Evolutionary conservation across 53 echinoderm and acorn worm species (phyloP).

Genomic region (Actinopyga echinites): DNA sequence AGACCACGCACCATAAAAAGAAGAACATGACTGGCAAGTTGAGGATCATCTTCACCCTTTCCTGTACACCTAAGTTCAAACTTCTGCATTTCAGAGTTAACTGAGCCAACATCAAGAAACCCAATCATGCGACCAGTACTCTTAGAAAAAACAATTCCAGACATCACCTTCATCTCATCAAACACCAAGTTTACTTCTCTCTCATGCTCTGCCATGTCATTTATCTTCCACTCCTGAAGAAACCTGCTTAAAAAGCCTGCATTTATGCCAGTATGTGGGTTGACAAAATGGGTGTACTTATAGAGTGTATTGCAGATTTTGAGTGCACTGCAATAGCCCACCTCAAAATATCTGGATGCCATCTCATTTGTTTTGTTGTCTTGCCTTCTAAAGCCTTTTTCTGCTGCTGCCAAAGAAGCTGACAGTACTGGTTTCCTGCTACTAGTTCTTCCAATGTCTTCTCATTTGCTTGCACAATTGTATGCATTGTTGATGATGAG

Average conservation of each 20-base stretch:
- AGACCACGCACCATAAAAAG: neutral
- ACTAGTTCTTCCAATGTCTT: neutral
- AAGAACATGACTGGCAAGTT: neutral
- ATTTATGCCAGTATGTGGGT: no score
- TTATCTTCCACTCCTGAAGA: neutral
- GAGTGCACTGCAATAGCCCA: neutral
- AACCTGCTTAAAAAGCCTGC: neutral
- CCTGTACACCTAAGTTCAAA: neutral
- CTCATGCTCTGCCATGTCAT: neutral
- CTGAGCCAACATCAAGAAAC: neutral
- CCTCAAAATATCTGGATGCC: slow-evolving; percentile 21
- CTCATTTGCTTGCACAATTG: neutral
- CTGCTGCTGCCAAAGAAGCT: slow-evolving; percentile 21
- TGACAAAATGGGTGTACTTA: neutral
- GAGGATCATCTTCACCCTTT: neutral
- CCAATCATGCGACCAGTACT: slow-evolving; percentile 4
- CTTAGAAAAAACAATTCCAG: slow-evolving; percentile 5
- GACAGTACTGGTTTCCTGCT: neutral
- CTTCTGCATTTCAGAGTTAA: neutral
- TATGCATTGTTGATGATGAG: neutral
- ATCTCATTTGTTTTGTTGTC: neutral
- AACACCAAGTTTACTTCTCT: neutral
- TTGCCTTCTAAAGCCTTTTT: neutral
- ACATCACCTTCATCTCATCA: slow-evolving; percentile 24
- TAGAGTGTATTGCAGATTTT: neutral